Base-by-base conservation (phyloP, 2,888 invertebrate species). In the Zeuzera pyrina region DNA sequence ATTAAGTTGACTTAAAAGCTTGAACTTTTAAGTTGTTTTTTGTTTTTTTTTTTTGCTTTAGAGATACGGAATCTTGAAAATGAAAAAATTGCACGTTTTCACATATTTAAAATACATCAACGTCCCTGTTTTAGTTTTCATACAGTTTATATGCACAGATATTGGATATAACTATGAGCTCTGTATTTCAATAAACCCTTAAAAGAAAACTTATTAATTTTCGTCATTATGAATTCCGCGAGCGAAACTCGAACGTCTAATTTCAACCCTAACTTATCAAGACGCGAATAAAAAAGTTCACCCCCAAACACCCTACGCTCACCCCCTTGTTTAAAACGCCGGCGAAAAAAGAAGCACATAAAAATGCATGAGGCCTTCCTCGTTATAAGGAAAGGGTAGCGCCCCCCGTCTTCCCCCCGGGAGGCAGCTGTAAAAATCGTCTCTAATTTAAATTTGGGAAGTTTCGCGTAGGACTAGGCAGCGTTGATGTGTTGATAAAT, bases 301-400 rank as follows among this genome's bases (percentile, higher is more conserved):
- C 81, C 76, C 78, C 37, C 70, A 53, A 56, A 55, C 62, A 68
- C 67, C 81, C 79, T 71, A 66, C 64, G 58, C 62, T 77, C 77
- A 79, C 78, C 81, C 83, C 84, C 81, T 84, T 83, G 83, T 84
- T 84, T 84, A 84, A 84, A 84, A 84, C 78, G 83, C 81, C 73
- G 77, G 61, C 83, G 81, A 84, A 84, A 84, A 84, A 84, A 84
- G 84, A 81, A 84, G 84, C 83, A 84, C 84, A 84, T 84, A 84
- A 84, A 84, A 84, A 84, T 84, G 84, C 84, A 84, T 84, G 84
- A 84, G 84, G 84, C 84, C 83, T 79, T 84, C 84, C 83, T 84
- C 83, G 84, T 84, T 83, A 84, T 81, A 83, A 84, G 84, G 81
- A 84, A 84, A 84, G 84, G 84, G 84, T 79, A 84, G 77, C 70